Evolutionary conservation across 2,113 vertebrate species (phyloP), one percentile per base, ranked within the genome.

Genomic region (Thermophis baileyi): DNA sequence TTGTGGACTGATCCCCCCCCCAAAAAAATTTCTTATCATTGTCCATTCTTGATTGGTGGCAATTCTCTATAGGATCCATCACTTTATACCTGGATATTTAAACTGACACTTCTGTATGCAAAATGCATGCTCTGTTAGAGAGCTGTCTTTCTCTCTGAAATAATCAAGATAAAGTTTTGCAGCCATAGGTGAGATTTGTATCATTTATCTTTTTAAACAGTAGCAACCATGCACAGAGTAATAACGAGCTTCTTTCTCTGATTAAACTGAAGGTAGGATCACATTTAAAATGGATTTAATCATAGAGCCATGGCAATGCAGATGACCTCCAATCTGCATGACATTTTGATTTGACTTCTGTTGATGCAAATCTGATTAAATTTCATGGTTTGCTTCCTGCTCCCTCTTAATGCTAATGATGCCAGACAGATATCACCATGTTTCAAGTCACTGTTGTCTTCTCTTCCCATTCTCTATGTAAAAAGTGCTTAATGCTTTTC

Each of bases 331-430:
- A 47, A 44, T 94, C 81, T 90, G 74, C 40, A 22, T 30, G 63
- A 47, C 5, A 54, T 91, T 60, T 27, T 47, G 91, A 81, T 88
- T 55, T 49, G 50, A 92, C 55, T 91, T 90, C 40, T 88, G 25
- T 96, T 60, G 93, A 44, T 14, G 63, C 88, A 22, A 40, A 11
- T 74, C 97, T 96, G 96, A 96, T 95, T 93, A 87, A 92, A 96
- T 93, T 57, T 93, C 94, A 95, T 14, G 53, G 4, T 91, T 97
- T 95, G 94, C 93, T 94, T 95, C 94, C 63, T 93, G 35, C 81
- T 96, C 85, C 74, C 16, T 44, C 93, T 85, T 55, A 46, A 30
- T 92, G 25, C 49, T 94, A 95, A 95, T 91, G 89, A 91, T 55
- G 74, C 93, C 81, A 90, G 94, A 94, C 91, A 95, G 92, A 81